Base-by-base conservation (phyloP, 2,888 invertebrate genomes). In the Bedellia somnulentella region DNA sequence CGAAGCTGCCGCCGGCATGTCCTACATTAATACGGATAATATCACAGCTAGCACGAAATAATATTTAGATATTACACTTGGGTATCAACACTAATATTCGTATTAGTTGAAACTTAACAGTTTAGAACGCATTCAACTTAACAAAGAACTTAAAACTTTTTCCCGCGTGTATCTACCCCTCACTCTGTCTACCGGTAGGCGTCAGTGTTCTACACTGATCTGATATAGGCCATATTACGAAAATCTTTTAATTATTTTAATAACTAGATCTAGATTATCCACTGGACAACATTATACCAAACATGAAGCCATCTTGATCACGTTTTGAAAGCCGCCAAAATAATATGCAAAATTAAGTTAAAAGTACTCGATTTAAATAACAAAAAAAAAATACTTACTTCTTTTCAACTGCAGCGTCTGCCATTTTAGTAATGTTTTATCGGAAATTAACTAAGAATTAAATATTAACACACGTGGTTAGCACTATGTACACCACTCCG, bases 401-500 rank as follows among this genome's bases (percentile, higher is more conserved):
- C 57, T 78, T 79, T 57, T 82, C 80, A 40, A 79, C 71, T 49
- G 83, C 84, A 63, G 83, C 82, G 66, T 84, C 84, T 66, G 84
- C 83, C 85, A 85, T 85, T 70, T 47, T 59, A 43, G 45, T 47
- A 47, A 42, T 36, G 37, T 45, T 53, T 47, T 39, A 36, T 27
- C 14, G 29, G 17, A 9, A 37, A 33, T 49, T 50, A 49, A 52
- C 49, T 51, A 43, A 44, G 47, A 47, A 44, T 45, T 45, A 40
- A 40, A 47, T n/a, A n/a, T 46, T 49, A 44, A 52, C 41, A 44
- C 75, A 73, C 75, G 75, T 73, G 71, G 52, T 47, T 46, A 57
- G 52, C 59, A 66, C 64, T 49, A 47, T 51, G 56, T 41, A 61
- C 45, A 49, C 57, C 57, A 62, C 64, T 56, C 64, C 54, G 66